Conservation (phyloP, 2,113 vertebrate species). For the Naja naja region DNA sequence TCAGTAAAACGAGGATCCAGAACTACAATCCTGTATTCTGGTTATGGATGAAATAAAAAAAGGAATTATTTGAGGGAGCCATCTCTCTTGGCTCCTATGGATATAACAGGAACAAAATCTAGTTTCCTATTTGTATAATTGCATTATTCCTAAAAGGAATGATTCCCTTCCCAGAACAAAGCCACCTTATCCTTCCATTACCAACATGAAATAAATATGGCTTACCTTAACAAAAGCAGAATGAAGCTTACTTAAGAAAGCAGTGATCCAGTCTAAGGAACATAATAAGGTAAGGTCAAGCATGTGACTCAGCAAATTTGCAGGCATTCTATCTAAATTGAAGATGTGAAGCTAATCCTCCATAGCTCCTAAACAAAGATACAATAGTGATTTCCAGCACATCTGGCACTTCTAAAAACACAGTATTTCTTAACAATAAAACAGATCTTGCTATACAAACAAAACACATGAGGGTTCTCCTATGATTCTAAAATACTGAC, state of each 20-base stretch:
- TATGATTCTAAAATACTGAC: not conserved
- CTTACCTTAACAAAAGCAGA: not conserved
- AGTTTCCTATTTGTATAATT: not conserved
- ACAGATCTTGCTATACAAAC: not conserved
- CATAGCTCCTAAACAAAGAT: not conserved
- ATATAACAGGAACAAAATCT: not conserved
- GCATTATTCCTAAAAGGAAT: not conserved
- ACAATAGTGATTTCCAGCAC: not conserved
- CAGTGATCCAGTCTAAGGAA: no score
- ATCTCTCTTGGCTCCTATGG: not conserved
- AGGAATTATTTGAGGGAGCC: not conserved
- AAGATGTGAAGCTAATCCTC: not conserved
- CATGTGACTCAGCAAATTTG: not conserved
- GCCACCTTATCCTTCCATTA: not conserved
- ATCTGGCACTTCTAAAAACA: not conserved
- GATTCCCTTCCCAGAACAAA: not conserved
- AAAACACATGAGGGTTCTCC: not conserved
- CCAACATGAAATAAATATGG: not conserved
- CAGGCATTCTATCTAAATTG: not conserved
- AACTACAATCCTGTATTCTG: not conserved
- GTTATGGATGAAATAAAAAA: not conserved
- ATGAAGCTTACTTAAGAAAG: not conserved
- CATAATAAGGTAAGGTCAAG: not conserved
- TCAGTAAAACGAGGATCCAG: no score
- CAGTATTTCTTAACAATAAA: not conserved